These are phyloP conservation scores for Anolis carolinensis DNA, from an alignment of 2,113 vertebrate genomes.

Conservation along the genomic window DNA sequence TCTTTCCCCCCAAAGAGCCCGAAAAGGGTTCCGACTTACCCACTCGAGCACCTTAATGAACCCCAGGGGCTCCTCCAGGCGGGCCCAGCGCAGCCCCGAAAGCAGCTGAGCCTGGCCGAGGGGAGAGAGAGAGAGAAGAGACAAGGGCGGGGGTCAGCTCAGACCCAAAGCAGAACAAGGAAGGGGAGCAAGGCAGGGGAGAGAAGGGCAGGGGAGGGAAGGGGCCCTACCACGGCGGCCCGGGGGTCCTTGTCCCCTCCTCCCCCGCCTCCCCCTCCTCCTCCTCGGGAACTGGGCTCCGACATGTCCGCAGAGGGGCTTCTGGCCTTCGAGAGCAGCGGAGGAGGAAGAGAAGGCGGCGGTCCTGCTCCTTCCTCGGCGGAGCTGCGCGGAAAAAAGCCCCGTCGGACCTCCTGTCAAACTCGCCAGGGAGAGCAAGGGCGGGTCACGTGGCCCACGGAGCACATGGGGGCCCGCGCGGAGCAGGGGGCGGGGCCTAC, in stretches of 20 bases:
- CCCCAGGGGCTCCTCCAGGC: conserved; percentile 89
- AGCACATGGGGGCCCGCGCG: conserved; percentile 4
- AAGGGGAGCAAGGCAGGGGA: not conserved
- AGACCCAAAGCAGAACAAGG: not conserved
- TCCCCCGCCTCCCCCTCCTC: conserved; percentile 18
- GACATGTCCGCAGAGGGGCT: conserved; percentile 54
- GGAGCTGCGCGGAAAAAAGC: conserved; percentile 41
- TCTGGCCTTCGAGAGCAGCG: not conserved
- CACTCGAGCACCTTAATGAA: conserved; percentile 92
- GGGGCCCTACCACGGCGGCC: conserved; percentile 65
- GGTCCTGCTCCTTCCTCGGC: conserved; percentile 19
- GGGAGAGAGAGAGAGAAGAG: not conserved
- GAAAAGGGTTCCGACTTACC: conserved; percentile 76
- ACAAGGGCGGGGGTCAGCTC: not conserved
- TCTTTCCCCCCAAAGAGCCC: conserved; percentile 13
- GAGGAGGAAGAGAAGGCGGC: conserved; percentile 24
- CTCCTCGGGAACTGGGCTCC: conserved; percentile 56
- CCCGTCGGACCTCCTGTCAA: conserved; percentile 70
- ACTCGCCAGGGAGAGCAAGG: conserved; percentile 38
- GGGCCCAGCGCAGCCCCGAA: conserved; percentile 79
- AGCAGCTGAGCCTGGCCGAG: conserved; percentile 73
- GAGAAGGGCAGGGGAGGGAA: no score
- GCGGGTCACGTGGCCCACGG: conserved; percentile 50
- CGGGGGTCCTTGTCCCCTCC: conserved; percentile 64
- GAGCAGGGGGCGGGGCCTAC: not conserved